Evolutionary conservation across 1,140 invertebrate species (phyloP).

Genomic region (Oppia nitens): DNA sequence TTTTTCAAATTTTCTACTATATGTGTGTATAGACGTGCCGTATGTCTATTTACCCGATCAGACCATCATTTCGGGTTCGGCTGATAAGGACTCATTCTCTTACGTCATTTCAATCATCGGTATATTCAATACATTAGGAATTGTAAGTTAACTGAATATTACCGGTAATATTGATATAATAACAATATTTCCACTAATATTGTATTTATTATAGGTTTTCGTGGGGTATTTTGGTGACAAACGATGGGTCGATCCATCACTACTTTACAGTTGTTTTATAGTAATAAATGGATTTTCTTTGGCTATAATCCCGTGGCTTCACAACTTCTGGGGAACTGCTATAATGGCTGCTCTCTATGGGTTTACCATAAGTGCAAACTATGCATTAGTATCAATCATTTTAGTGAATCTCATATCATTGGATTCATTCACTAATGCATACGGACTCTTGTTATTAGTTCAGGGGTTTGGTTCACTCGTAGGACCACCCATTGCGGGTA

Average conservation of each 20-base stretch:
- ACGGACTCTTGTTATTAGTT: slow-evolving; percentile 65
- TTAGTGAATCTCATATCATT: slow-evolving; percentile 64
- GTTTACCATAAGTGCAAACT: slow-evolving; percentile 67
- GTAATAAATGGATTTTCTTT: slow-evolving; percentile 50
- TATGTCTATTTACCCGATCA: slow-evolving; percentile 68
- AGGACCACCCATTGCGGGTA: slow-evolving; percentile 64
- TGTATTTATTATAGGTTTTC: slow-evolving; percentile 41
- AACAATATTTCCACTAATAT: background rate
- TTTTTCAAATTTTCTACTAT: slow-evolving; percentile 64
- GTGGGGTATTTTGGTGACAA: slow-evolving; percentile 72
- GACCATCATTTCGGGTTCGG: slow-evolving; percentile 45
- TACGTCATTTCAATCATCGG: slow-evolving; percentile 68
- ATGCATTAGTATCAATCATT: slow-evolving; percentile 66
- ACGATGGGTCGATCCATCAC: slow-evolving; percentile 47
- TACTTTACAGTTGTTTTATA: slow-evolving; percentile 63
- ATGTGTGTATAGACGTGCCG: slow-evolving; percentile 68
- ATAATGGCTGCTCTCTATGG: slow-evolving; percentile 42
- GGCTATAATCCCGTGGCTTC: slow-evolving; percentile 47
- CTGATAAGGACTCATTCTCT: slow-evolving; percentile 49
- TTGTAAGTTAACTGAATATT: slow-evolving; percentile 41
- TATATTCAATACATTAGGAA: slow-evolving; percentile 65
- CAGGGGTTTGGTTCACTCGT: slow-evolving; percentile 73
- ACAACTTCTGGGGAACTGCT: slow-evolving; percentile 43
- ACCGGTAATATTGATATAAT: background rate
- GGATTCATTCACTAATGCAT: slow-evolving; percentile 73